Conservation (phyloP, 2,797 vertebrate genomes). For the Channallabes apus region DNA sequence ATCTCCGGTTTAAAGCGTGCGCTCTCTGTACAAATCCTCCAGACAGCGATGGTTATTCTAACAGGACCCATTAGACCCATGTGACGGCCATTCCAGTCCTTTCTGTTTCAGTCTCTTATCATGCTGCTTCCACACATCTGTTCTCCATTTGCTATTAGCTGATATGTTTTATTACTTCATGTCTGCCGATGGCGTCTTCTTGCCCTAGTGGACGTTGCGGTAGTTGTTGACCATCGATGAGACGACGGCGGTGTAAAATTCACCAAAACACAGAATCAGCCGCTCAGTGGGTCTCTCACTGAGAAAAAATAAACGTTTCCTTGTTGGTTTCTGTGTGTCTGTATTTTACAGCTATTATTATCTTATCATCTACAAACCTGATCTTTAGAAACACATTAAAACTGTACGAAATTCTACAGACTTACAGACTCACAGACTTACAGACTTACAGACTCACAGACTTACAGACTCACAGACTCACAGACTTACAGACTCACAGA, state of each 20-base stretch:
- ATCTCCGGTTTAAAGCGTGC: background rate
- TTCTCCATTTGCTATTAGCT: conserved; percentile 56
- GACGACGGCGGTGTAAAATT: conserved; percentile 46
- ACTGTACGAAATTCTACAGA: background rate
- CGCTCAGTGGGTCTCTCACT: conserved; percentile 59
- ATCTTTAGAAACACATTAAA: background rate
- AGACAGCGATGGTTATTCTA: background rate
- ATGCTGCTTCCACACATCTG: conserved; percentile 52
- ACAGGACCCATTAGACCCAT: background rate
- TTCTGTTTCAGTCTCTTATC: conserved; percentile 26
- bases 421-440: no score
- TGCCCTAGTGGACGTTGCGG: conserved; percentile 31
- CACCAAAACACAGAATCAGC: conserved; percentile 66
- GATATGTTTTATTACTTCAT: conserved; percentile 54
- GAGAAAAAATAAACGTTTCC: background rate
- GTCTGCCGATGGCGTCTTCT: conserved; percentile 47
- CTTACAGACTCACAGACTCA: no score
- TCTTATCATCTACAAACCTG: background rate
- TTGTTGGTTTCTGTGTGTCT: background rate
- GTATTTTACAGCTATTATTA: background rate
- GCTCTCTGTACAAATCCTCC: background rate
- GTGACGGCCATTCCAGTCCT: background rate
- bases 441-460: no score
- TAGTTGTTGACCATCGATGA: conserved; percentile 15
- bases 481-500: no score